Base-by-base conservation (phyloP, 1,140 invertebrate species). In the Penaeus vannamei region DNA sequence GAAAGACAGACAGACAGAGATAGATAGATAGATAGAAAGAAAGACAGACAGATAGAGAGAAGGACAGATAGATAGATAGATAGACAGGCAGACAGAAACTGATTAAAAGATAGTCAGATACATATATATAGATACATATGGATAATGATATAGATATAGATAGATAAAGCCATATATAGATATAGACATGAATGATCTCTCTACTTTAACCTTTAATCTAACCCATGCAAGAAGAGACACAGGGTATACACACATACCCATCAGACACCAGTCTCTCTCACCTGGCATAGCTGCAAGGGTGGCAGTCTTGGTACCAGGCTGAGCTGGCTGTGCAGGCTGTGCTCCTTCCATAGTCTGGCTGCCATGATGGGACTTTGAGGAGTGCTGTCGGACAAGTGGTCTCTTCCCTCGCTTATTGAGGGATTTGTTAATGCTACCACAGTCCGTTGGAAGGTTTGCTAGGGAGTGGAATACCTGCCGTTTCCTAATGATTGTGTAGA, bases 401-500 rank as follows among this genome's bases (percentile, higher is more conserved):
- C 96, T 95, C 29, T 93, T 93, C 87, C 92, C 26, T 92, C 93
- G 66, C 91, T 93, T 92, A 93, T 92, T 20, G 92, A 92, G 60
- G 94, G 62, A 94, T 93, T 97, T 97, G 32, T 96, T 95, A 92
- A 99, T 99, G 82, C 97, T 96, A 20, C 95, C 94, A 92, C 97
- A 96, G 93, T 99, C 99, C 81, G 96, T 97, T 4, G 98, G 98
- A 85, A 99, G 94, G 94, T 99, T 99, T 22, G 98, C 98, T 90
- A 99, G 94, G 86, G 97, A 95, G 94, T 99, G 98, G 93, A 99
- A 99, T 80, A 99, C 98, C 93, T 98, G 97, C 42, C 99, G 94
- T 93, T 99, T 99, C 69, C 98, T 95, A 92, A 99, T 99, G 90
- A 99, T 99, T 10, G 98, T 99, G 93, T 99, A 99, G 42, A 99